These are phyloP conservation scores for Pimephales promelas DNA, from an alignment of 2,113 vertebrate genomes.

Conservation along the genomic window DNA sequence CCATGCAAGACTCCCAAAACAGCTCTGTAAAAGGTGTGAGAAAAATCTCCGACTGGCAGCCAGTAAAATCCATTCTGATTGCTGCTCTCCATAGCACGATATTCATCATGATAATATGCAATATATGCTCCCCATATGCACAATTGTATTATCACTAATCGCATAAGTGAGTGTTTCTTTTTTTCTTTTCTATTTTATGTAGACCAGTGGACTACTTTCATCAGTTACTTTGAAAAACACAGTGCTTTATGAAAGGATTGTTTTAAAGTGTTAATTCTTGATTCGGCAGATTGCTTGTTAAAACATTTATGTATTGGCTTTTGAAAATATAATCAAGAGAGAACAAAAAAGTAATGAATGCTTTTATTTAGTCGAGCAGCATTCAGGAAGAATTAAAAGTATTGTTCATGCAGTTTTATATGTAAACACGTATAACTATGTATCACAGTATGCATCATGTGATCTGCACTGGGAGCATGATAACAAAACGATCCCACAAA, in stretches of 20 bases:
- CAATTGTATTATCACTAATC: constrained; percentile 55
- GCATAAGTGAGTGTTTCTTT: constrained; percentile 14
- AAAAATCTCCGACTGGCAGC: neutral
- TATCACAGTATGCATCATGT: neutral
- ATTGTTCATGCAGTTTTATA: neutral
- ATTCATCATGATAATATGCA: too few species aligned
- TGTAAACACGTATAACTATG: neutral
- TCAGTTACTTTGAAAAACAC: constrained; percentile 28
- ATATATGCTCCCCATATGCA: constrained; percentile 40
- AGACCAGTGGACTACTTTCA: constrained; percentile 33
- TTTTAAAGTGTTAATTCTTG: constrained; percentile 6
- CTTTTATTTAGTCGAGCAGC: neutral
- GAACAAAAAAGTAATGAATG: neutral
- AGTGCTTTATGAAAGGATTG: constrained; percentile 6
- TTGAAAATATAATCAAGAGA: neutral
- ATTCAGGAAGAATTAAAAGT: neutral
- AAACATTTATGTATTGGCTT: neutral
- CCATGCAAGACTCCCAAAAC: neutral
- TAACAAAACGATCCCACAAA: neutral
- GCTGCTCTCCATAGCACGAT: constrained; percentile 9
- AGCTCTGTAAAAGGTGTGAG: neutral
- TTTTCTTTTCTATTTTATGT: constrained; percentile 17
- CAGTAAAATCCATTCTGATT: constrained; percentile 21
- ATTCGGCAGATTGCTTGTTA: neutral
- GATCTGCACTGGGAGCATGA: neutral